Percentiles rank a stretch among this genome's conserved stretches.
These are phyloP conservation scores for Mythimna ferrago DNA, from an alignment of 2,888 invertebrate species.

Conservation along the genomic window DNA sequence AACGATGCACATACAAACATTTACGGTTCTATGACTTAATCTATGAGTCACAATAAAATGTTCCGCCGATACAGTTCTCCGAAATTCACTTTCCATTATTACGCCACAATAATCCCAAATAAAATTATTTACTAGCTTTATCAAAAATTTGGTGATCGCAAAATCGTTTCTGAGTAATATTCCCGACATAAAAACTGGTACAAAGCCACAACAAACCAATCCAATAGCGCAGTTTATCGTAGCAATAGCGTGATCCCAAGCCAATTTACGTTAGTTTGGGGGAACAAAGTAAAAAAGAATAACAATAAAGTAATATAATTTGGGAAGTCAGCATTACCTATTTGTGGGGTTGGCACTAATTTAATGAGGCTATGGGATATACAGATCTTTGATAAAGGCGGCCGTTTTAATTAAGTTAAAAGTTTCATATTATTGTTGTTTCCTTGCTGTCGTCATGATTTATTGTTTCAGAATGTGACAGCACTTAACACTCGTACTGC, in stretches of 20 bases:
- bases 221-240: conserved; percentile 87
- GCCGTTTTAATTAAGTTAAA: conserved; percentile 57
- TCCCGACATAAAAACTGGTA: conserved; percentile 69
- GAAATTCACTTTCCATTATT: conserved; percentile 28
- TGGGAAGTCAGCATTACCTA: conserved; percentile 85
- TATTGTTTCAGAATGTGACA: conserved; percentile 39
- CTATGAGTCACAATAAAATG: conserved; percentile 31
- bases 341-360: conserved; percentile 85
- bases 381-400: conserved; percentile 78
- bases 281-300: conserved; percentile 87
- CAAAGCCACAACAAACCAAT: conserved; percentile 81
- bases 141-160: conserved; percentile 47
- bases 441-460: conserved; percentile 29
- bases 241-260: conserved; percentile 88
- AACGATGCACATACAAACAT: conserved; percentile 16
- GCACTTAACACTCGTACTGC: conserved; percentile 12
- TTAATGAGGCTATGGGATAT: conserved; percentile 84
- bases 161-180: conserved; percentile 65
- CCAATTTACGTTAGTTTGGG: conserved; percentile 89
- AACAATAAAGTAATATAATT: conserved; percentile 90
- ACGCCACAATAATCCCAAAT: conserved; percentile 48
- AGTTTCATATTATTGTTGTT: conserved; percentile 36
- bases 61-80: conserved; percentile 14
- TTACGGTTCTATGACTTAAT: conserved; percentile 12
- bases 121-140: conserved; percentile 53